Conservation (phyloP, 2,888 invertebrate species). For the Cephus rjabovi region DNA sequence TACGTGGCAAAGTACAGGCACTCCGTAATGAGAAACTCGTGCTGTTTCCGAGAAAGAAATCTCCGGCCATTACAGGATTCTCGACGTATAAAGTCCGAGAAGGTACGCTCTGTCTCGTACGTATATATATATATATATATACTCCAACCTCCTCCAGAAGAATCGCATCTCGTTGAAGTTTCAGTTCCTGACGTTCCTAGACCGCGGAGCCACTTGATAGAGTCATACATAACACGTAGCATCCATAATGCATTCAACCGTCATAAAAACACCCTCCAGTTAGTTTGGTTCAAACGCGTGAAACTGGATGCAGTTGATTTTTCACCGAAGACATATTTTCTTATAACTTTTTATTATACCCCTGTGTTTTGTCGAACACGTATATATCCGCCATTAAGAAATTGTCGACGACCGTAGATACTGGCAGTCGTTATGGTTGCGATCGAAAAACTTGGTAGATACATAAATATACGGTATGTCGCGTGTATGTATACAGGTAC, state of each 20-base stretch:
- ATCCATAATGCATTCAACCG: conserved; percentile 63
- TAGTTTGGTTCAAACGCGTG: conserved; percentile 22
- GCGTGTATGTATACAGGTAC: not conserved
- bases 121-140: no score
- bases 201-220: conserved; percentile 48
- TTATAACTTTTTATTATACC: conserved; percentile 27
- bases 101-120: conserved; percentile 20
- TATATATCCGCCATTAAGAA: no score
- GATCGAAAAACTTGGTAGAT: no score
- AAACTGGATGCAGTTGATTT: no score
- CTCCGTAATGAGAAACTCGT: conserved; percentile 53
- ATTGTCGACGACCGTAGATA: no score
- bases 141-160: not conserved
- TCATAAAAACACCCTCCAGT: conserved; percentile 43
- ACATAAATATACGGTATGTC: no score
- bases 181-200: conserved; percentile 14
- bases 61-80: conserved; percentile 58
- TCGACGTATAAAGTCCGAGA: conserved; percentile 48
- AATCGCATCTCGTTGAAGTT: not conserved
- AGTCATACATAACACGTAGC: conserved; percentile 62
- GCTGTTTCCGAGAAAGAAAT: conserved; percentile 62
- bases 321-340: conserved; percentile 11
- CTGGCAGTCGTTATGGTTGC: no score
- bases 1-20: conserved; percentile 19
- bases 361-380: no score